Evolutionary conservation across 2,888 invertebrate species (phyloP), one percentile per base, ranked within the genome.

Genomic region (Drosophila barbarae): DNA sequence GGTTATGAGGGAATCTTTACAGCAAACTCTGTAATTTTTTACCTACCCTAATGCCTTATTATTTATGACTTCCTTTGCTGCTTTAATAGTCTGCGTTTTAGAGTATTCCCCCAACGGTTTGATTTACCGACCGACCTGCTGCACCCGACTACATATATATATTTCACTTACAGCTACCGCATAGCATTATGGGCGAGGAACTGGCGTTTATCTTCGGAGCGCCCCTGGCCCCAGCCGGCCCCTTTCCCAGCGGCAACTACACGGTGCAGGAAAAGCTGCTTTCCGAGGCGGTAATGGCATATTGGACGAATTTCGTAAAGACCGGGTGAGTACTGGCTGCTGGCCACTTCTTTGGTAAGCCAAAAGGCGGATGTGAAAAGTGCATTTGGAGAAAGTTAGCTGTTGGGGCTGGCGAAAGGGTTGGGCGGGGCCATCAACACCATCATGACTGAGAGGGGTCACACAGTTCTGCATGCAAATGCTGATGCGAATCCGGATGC

Each of bases 221-320:
- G 18, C 97, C 97, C 8, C 90, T 97, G 42, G 93, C 93, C 44
- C 93, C 93, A 6, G 92, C 92, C 76, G 92, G 93, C 76, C 94
- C 94, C 78, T 93, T 94, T 77, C 92, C 92, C 68, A 91, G 92
- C 42, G 91, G 92, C 50, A 93, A 93, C 81, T 97, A 95, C 89
- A 95, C 94, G 38, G 92, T 92, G 64, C 92, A 93, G 61, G 97
- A 97, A 89, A 93, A 92, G 84, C 91, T 95, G 49, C 92, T 97
- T 64, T 95, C 96, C 50, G 96, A 96, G 90, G 93, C 94, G 32
- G 92, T 96, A 79, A 97, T 97, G 95, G 93, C 94, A 73, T 93
- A 95, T 89, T 96, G 96, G 95, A 94, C 95, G 66, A 97, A 97
- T 90, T 97, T 97, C 85, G 96, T 95, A 3, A 94, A 95, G 89